These are phyloP conservation scores for Danio albolineatus DNA, from an alignment of 2,797 vertebrate genomes.

Conservation along the genomic window DNA sequence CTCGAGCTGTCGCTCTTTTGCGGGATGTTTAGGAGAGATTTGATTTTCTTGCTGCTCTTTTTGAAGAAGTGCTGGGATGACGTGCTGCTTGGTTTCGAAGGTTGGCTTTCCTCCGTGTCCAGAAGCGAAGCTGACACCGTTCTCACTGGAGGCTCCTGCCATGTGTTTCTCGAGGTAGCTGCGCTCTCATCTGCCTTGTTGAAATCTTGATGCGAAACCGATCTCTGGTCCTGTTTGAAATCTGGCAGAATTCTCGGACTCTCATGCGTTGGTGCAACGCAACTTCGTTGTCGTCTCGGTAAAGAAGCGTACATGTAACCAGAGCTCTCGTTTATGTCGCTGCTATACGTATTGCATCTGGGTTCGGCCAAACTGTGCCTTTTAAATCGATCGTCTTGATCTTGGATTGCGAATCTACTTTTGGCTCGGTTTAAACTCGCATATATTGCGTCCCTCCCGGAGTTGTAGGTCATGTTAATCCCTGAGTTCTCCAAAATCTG, in stretches of 20 bases:
- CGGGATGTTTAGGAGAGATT: slow-evolving; percentile 87
- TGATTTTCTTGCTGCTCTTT: slow-evolving; percentile 87
- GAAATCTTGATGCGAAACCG: slow-evolving; percentile 78
- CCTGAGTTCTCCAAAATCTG: slow-evolving; percentile 83
- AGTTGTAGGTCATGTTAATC: slow-evolving; percentile 69
- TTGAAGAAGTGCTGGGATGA: slow-evolving; percentile 84
- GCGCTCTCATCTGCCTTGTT: slow-evolving; percentile 69
- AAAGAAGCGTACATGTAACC: slow-evolving; percentile 66
- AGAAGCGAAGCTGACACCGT: slow-evolving; percentile 84
- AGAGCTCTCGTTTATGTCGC: slow-evolving; percentile 60
- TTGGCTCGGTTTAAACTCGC: slow-evolving; percentile 82
- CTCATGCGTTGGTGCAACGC: slow-evolving; percentile 57
- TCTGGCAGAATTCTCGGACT: slow-evolving; percentile 62
- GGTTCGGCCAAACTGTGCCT: slow-evolving; percentile 81
- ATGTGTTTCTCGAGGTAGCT: slow-evolving; percentile 46
- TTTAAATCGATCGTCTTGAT: slow-evolving; percentile 74
- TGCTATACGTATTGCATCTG: slow-evolving; percentile 68
- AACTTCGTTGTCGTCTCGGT: slow-evolving; percentile 57
- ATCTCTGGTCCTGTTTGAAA: slow-evolving; percentile 78
- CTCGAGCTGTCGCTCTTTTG: slow-evolving; percentile 84
- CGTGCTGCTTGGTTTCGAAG: slow-evolving; percentile 69
- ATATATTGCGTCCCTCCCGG: slow-evolving; percentile 78
- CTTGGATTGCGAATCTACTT: slow-evolving; percentile 69
- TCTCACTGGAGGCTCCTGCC: slow-evolving; percentile 74
- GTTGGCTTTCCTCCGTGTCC: slow-evolving; percentile 72